Conservation (phyloP, 2,888 invertebrate genomes). For the Nephrotoma appendiculata region DNA sequence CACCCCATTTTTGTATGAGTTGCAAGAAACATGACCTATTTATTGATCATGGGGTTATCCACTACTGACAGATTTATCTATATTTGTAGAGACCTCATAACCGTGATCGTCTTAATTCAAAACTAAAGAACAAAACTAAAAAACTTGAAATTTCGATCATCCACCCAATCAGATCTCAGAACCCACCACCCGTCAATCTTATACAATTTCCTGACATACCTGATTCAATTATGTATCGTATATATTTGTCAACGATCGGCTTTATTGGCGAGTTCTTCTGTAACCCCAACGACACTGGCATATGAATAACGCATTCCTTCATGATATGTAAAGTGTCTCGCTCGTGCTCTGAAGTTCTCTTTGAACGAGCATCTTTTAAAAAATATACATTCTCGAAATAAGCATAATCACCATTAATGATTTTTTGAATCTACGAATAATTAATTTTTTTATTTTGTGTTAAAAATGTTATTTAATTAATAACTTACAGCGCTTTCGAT, state of each 20-base stretch:
- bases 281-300: constrained; percentile 68
- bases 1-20: too few relatives aligned
- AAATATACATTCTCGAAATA: constrained; percentile 67
- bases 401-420: constrained; percentile 56
- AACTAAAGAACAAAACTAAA: neutral
- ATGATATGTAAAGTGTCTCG: constrained; percentile 51
- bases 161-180: neutral
- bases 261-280: constrained; percentile 71
- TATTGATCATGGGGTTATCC: too few relatives aligned
- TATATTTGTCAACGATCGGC: constrained; percentile 47
- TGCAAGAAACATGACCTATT: too few relatives aligned
- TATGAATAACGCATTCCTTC: constrained; percentile 63
- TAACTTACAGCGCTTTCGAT: constrained; percentile 42
- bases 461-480: neutral
- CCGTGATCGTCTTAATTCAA: neutral
- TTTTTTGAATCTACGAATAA: constrained; percentile 33
- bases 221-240: constrained; percentile 54
- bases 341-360: constrained; percentile 31
- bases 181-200: neutral
- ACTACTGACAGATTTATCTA: too few relatives aligned
- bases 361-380: constrained; percentile 48
- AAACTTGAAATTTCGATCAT: neutral
- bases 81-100: too few relatives aligned
- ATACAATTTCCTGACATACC: constrained; percentile 29
- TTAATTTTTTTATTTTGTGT: neutral